Base-by-base conservation (phyloP, 2,888 invertebrate species). In the Mellilla xanthometata region DNA sequence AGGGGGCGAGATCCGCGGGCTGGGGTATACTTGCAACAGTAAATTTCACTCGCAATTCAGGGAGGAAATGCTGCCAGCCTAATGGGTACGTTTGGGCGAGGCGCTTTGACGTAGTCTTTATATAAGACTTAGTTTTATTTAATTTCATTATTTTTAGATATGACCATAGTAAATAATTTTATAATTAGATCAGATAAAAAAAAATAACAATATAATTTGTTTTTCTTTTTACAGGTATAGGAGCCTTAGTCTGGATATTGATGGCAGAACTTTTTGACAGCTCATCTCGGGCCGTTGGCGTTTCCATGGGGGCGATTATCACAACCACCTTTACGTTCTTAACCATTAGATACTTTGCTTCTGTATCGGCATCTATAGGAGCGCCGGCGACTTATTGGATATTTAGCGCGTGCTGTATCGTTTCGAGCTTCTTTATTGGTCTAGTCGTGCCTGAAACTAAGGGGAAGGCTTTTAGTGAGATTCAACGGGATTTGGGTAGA, bases 371-470 rank as follows among this genome's bases (percentile, higher is more conserved):
- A 1, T 15, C 48, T 5, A 41, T 63, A 1, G 60, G 60, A 1
- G 31, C 57, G 3, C 32, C 58, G 0, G 32, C 49, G 0, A 60
- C 55, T 0, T 63, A 61, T 15, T 60, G 58, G 51, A 28, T 56
- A 8, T 63, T 60, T 13, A 45, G 49, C 6, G 44, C 51, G 0
- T 41, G 36, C 24, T 48, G 41, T 9, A 1, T 39, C 10, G 6
- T 30, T 1, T 35, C 40, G 6, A 9, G 34, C n/a, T 2, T 39
- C 2, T 48, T 52, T 32, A 41, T 52, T 4, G 26, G 11, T 0
- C 1, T 44, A 22, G 40, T 40, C 31, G 52, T 42, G 2, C 62
- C 62, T 1, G 62, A 62, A 28, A 62, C 62, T 2, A 60, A 57
- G n/a, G 51, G 60, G n/a, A 58, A 51, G 23, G 24, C 50, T 0